Conservation (phyloP, 2,797 vertebrate species). For the Simalia tracyae region DNA sequence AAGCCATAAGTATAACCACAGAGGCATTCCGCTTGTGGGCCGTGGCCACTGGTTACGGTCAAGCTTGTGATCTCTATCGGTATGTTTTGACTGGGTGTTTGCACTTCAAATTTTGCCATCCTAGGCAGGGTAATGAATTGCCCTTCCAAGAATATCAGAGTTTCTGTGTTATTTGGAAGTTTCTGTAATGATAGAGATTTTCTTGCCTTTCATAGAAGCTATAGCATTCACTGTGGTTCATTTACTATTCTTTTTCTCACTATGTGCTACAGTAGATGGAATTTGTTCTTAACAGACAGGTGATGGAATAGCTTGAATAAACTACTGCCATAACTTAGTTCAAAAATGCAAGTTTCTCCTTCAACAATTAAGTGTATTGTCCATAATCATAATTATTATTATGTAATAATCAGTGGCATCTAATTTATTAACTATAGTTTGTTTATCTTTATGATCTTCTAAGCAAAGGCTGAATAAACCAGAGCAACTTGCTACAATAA, state of each 20-base stretch:
- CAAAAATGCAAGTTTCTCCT: not conserved
- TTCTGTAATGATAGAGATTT: not conserved
- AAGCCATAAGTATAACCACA: slow-evolving; percentile 80
- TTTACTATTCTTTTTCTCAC: not conserved
- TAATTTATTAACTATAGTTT: not conserved
- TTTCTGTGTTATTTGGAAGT: not conserved
- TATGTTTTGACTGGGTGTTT: slow-evolving; percentile 50
- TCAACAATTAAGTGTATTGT: not conserved
- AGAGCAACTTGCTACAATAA: not conserved
- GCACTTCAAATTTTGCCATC: not conserved
- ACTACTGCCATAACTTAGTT: not conserved
- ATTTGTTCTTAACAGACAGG: not conserved
- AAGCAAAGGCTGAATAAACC: not conserved
- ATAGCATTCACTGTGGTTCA: not conserved
- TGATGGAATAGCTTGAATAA: not conserved
- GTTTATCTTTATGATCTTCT: not conserved
- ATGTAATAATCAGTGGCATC: not conserved
- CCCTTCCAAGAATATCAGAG: not conserved
- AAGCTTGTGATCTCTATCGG: slow-evolving; percentile 88
- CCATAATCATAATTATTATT: not conserved
- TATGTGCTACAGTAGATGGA: not conserved
- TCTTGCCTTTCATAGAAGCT: not conserved
- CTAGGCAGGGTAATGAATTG: not conserved
- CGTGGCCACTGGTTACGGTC: slow-evolving; percentile 86
- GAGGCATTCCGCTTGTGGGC: slow-evolving; percentile 91